Evolutionary conservation across 2,888 invertebrate species (phyloP).

Genomic region (Metallyticus violacea): DNA sequence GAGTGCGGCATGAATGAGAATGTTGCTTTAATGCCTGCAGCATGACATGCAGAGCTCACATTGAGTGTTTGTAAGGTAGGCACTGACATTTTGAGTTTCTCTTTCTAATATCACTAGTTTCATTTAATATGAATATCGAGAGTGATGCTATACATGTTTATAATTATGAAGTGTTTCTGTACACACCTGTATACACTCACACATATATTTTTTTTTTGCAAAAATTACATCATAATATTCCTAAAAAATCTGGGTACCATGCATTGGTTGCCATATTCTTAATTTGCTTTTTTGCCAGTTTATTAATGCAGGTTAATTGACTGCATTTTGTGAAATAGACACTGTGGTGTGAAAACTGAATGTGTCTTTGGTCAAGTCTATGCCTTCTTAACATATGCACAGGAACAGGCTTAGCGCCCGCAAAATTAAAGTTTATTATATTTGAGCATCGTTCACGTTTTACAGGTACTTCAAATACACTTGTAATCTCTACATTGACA

Average conservation of each 20-base stretch:
- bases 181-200: no score
- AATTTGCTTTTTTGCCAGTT: background rate
- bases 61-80: no score
- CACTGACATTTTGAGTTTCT: no score
- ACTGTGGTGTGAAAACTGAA: slow-evolving; percentile 9
- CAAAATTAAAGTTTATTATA: slow-evolving; percentile 21
- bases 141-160: no score
- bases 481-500: background rate
- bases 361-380: background rate
- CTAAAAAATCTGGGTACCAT: background rate
- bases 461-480: background rate
- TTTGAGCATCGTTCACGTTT: background rate
- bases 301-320: slow-evolving; percentile 6
- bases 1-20: no score
- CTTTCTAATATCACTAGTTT: no score
- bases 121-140: no score
- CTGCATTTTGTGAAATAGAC: background rate
- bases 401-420: slow-evolving; percentile 20
- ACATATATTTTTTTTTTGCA: no score
- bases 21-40: no score
- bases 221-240: background rate
- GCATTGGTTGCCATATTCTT: background rate
- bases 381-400: background rate
- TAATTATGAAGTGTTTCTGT: no score
- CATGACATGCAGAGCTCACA: no score